phyloP scores from a whole-genome alignment of 2,113 vertebrate species.

The Edolisoma coerulescens region DNA sequence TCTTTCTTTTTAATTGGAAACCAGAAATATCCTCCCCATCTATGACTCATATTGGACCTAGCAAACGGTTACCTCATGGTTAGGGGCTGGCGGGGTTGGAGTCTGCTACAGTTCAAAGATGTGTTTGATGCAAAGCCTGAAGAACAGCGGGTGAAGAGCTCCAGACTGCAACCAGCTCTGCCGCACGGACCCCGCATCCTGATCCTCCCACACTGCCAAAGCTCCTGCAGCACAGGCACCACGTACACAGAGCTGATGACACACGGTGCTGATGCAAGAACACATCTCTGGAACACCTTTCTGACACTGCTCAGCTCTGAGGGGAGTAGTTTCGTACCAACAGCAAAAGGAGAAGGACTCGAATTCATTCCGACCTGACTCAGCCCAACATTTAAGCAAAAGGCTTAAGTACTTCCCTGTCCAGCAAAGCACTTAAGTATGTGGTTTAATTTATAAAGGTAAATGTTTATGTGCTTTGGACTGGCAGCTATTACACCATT shows the following conservation, averaged over 20 bases:
- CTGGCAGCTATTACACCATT: not conserved
- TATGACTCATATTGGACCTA: slow-evolving; percentile 16
- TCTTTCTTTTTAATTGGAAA: slow-evolving; percentile 24
- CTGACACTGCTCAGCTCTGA: not conserved
- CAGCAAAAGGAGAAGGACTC: not conserved
- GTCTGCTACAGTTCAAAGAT: not conserved
- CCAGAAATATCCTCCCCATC: slow-evolving; percentile 34
- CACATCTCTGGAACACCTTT: not conserved
- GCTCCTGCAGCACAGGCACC: not conserved
- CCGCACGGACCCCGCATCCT: rapidly evolving
- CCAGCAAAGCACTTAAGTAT: not conserved
- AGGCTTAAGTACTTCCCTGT: not conserved
- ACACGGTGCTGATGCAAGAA: not conserved
- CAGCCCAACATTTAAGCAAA: not conserved
- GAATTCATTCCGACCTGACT: not conserved
- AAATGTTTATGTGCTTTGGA: not conserved
- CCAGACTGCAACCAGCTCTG: not conserved
- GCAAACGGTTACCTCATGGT: slow-evolving; percentile 10
- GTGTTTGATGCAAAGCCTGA: not conserved
- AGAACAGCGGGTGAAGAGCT: not conserved
- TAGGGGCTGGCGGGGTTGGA: not conserved
- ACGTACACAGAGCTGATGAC: rapidly evolving
- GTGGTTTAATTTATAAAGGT: not conserved
- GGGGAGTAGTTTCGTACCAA: not conserved
- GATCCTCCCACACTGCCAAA: not conserved